Base-by-base conservation (phyloP, 2,797 vertebrate genomes). In the Typhlichthys eigenmanni region DNA sequence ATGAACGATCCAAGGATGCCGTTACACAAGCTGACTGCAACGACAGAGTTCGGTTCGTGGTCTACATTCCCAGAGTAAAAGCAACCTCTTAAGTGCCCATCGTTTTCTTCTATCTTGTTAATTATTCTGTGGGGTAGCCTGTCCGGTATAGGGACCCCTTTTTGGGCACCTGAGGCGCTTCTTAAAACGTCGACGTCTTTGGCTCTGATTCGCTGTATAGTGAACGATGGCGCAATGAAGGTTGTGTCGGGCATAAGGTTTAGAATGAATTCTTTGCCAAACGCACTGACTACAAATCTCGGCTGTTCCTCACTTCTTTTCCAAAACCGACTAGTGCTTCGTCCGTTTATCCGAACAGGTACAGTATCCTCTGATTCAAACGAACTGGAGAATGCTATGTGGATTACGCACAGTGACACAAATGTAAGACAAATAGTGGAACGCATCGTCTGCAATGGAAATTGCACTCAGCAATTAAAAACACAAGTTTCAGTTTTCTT, bases 1-100 rank as follows among this genome's bases (percentile, higher is more conserved):
- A 95, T 80, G 82, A 98, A 98, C 29, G 94, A 92, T 66, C 94
- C 96, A 4, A 89, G 85, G 64, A 97, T 91, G 13, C 95, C 95
- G 1, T 89, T 85, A 75, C 96, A 98, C 75, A 96, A 74, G 76
- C 94, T 98, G 74, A 98, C 86, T 2, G 95, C 95, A 43, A 94
- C 95, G 34, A 95, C 71, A 0, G 94, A 94, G n/a, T 90, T 87
- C 5, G 77, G 86, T 57, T 87, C 92, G 0, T 72, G 60, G n/a
- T 94, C 91, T 16, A 96, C 95, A 0, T 71, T 88, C 5, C 96
- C 96, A 0, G 95, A 89, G 87, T 95, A 96, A 66, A 98, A 96
- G 74, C 96, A 98, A 48, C 68, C 73, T 61, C 91, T 90, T 46
- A 95, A 83, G 12, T 71, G 72, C 2, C 51, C 80, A 3, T 53